Evolutionary conservation across 1,140 invertebrate genomes (phyloP).

Genomic region (Popillia japonica): DNA sequence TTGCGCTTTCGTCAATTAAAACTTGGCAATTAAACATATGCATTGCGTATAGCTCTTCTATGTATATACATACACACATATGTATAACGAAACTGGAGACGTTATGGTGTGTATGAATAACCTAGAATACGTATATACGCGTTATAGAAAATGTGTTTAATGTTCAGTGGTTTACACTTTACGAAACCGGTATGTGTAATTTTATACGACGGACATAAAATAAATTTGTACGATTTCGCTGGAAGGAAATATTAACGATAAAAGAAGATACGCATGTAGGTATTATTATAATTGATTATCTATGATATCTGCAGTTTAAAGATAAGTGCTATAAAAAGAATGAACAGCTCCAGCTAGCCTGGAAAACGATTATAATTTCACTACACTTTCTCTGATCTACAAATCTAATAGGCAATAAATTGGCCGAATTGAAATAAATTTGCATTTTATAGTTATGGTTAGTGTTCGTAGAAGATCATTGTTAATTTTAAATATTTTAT

Average conservation of each 20-base stretch:
- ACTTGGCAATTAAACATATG: too few species aligned
- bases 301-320: not conserved
- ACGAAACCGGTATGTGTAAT: not conserved
- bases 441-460: not conserved
- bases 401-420: constrained; percentile 9
- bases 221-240: not conserved
- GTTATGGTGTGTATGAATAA: too few species aligned
- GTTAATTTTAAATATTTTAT: too few species aligned
- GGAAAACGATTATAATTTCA: not conserved
- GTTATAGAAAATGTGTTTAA: too few species aligned
- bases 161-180: not conserved
- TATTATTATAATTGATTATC: not conserved
- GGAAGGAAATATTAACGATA: too few species aligned
- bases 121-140: too few species aligned
- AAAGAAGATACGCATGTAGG: not conserved
- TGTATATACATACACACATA: too few species aligned
- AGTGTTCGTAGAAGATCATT: too few species aligned
- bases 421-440: not conserved
- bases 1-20: too few species aligned
- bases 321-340: not conserved
- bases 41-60: too few species aligned
- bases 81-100: too few species aligned
- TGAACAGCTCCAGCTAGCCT: not conserved
- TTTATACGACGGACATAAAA: not conserved
- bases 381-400: not conserved